These are phyloP conservation scores for Oryzias sinensis DNA, from an alignment of 2,797 vertebrate species.

Conservation along the genomic window DNA sequence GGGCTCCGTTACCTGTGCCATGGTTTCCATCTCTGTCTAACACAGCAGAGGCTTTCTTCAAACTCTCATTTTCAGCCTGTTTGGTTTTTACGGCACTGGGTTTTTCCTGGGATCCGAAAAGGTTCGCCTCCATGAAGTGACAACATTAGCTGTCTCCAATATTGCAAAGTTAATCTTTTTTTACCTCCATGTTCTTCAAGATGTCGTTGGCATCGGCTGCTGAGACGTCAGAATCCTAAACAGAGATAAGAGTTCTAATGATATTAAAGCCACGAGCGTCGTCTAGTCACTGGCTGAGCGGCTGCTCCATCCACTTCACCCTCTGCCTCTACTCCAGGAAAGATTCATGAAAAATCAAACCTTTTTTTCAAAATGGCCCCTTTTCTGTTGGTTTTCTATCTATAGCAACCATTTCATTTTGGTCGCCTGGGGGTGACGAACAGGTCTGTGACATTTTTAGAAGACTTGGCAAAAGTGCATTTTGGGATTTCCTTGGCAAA, in stretches of 20 bases:
- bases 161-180: not conserved
- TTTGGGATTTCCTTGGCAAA: too few relatives aligned
- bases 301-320: too few relatives aligned
- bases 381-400: too few relatives aligned
- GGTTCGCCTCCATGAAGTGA: conserved; percentile 79
- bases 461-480: too few relatives aligned
- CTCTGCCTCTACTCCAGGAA: not conserved
- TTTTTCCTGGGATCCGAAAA: conserved; percentile 78
- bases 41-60: conserved; percentile 32
- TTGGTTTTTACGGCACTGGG: conserved; percentile 64
- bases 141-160: not conserved
- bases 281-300: too few relatives aligned
- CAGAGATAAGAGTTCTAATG: conserved; percentile 2
- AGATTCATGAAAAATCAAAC: not conserved
- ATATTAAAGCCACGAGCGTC: not conserved
- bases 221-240: conserved; percentile 81
- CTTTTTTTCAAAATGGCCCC: not conserved
- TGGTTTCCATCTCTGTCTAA: conserved; percentile 35
- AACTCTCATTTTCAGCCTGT: conserved; percentile 40
- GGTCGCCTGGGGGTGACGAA: too few relatives aligned
- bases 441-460: too few relatives aligned
- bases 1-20: conserved; percentile 45
- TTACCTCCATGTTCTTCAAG: conserved; percentile 80
- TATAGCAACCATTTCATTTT: too few relatives aligned
- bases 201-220: conserved; percentile 77